Conservation (phyloP, 2,113 vertebrate genomes). For the Phocoena sinus region DNA sequence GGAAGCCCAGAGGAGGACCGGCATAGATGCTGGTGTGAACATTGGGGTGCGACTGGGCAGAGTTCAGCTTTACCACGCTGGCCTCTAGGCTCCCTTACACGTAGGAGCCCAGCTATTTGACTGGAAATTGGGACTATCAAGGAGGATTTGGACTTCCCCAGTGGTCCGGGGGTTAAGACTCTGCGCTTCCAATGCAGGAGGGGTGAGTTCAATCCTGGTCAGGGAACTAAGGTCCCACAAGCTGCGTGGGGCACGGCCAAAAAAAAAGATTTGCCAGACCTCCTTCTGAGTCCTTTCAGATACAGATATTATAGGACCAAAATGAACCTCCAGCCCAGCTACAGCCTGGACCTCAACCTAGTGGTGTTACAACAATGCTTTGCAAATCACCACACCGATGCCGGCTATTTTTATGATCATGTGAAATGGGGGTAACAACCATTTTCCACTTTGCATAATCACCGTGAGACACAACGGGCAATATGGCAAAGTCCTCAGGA, state of each 20-base stretch:
- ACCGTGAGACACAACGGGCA: not conserved
- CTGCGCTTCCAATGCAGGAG: no score
- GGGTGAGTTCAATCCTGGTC: no score
- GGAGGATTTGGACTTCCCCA: not conserved
- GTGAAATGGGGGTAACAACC: not conserved
- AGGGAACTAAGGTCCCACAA: no score
- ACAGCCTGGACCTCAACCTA: not conserved
- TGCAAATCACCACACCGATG: not conserved
- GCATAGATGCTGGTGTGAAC: accelerated
- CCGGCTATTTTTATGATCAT: not conserved
- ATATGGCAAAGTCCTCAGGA: not conserved
- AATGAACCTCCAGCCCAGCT: not conserved
- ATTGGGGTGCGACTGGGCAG: accelerated
- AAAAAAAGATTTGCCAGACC: not conserved
- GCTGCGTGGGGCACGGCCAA: no score
- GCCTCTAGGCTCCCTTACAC: not conserved
- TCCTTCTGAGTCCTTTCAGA: not conserved
- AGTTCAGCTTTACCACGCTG: not conserved
- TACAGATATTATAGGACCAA: not conserved
- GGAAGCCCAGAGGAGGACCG: not conserved
- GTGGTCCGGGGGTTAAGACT: no score
- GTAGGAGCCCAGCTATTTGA: not conserved
- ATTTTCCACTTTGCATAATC: not conserved
- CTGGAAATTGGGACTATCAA: not conserved
- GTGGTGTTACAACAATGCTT: not conserved